Percentiles rank a stretch among this genome's conserved stretches.
Evolutionary conservation across 2,797 vertebrate species (phyloP).

Genomic region (Sebastes taczanowskii): DNA sequence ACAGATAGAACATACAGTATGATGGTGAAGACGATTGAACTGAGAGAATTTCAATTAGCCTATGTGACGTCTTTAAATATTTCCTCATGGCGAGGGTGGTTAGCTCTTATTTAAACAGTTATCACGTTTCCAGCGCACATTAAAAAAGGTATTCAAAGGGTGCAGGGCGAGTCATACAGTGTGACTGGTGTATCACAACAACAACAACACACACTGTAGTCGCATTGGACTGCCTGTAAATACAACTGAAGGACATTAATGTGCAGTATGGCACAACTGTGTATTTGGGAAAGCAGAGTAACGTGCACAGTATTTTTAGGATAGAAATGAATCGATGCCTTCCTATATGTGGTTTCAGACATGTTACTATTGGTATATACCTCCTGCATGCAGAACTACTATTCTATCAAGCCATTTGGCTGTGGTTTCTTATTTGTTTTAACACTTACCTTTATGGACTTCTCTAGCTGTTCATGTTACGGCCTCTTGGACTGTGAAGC

Average conservation of each 20-base stretch:
- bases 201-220: slow-evolving; percentile 4
- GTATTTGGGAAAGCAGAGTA: neutral
- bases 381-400: neutral
- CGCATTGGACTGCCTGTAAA: neutral
- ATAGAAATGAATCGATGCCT: neutral
- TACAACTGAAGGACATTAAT: neutral
- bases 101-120: slow-evolving; percentile 28
- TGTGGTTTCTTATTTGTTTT: neutral
- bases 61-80: slow-evolving; percentile 19
- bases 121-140: slow-evolving; percentile 14
- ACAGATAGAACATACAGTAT: slow-evolving; percentile 34
- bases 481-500: neutral
- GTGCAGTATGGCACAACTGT: neutral
- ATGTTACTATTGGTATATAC: neutral
- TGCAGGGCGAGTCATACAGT: neutral
- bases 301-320: neutral
- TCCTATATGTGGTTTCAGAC: neutral
- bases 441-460: slow-evolving; percentile 4
- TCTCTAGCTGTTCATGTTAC: neutral
- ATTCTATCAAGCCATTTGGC: neutral
- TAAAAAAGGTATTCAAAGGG: slow-evolving; percentile 17
- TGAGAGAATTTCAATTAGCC: slow-evolving; percentile 59
- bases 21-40: slow-evolving; percentile 48
- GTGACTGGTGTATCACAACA: neutral
- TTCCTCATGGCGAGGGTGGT: slow-evolving; percentile 17